phyloP scores from a whole-genome alignment of 2,888 invertebrate species.

The Tupiocoris notatus region DNA sequence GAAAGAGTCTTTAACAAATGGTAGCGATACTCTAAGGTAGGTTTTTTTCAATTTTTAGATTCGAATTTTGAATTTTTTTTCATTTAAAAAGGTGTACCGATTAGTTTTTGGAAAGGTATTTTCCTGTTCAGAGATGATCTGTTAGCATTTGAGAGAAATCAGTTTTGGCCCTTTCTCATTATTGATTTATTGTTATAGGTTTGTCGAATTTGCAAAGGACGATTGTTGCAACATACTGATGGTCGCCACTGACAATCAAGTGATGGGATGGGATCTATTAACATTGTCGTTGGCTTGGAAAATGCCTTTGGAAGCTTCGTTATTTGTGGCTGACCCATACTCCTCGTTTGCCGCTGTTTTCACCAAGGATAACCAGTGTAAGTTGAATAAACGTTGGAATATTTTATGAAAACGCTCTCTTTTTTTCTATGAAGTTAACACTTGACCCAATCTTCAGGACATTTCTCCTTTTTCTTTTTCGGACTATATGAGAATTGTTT shows the following conservation, averaged over 20 bases:
- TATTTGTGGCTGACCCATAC: constrained; percentile 62
- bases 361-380: constrained; percentile 64
- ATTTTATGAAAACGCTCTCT: too few relatives aligned
- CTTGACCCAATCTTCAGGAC: too few relatives aligned
- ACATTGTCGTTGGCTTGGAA: constrained; percentile 69
- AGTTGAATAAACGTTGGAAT: background rate
- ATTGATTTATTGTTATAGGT: constrained; percentile 53
- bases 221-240: constrained; percentile 62
- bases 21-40: constrained; percentile 55
- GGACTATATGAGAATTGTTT: too few relatives aligned
- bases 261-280: constrained; percentile 72
- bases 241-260: constrained; percentile 59
- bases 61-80: too few relatives aligned
- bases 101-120: too few relatives aligned
- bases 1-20: constrained; percentile 60
- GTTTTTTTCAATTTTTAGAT: too few relatives aligned
- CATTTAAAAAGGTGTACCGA: background rate
- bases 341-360: constrained; percentile 69
- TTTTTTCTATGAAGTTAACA: too few relatives aligned
- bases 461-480: too few relatives aligned
- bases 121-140: background rate
- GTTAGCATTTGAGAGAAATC: too few relatives aligned
- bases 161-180: too few relatives aligned
- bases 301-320: constrained; percentile 58
- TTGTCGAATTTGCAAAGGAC: constrained; percentile 62